phyloP scores from a whole-genome alignment of 2,113 vertebrate genomes.

The Pao palembangensis region DNA sequence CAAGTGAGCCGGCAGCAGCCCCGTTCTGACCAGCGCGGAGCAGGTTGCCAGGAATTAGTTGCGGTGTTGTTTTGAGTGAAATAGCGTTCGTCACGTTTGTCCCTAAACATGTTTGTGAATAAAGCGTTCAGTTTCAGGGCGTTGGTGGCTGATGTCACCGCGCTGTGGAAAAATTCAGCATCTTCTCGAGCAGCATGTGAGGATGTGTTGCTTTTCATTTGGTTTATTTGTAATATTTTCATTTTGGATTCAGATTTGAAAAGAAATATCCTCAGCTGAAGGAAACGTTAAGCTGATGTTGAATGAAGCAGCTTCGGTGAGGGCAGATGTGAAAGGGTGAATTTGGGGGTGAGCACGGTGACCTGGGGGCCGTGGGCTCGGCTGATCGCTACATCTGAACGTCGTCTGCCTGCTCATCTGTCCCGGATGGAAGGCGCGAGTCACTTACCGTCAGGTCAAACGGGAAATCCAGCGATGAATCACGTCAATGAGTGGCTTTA shows the following conservation, averaged over 20 bases:
- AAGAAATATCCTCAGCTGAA: too few species aligned
- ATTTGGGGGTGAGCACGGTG: too few species aligned
- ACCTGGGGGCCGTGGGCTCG: not conserved
- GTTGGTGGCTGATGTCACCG: not conserved
- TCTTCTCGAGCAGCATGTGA: too few species aligned
- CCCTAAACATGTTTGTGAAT: not conserved
- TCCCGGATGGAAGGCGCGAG: slow-evolving; percentile 16
- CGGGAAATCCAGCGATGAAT: slow-evolving; percentile 66
- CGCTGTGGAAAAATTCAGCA: not conserved
- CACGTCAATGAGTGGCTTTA: slow-evolving; percentile 48
- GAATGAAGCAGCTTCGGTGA: too few species aligned
- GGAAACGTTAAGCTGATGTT: too few species aligned
- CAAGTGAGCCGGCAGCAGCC: not conserved
- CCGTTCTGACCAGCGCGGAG: too few species aligned
- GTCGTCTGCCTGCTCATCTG: not conserved
- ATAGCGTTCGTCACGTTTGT: not conserved
- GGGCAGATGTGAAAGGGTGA: too few species aligned
- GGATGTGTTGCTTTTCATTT: too few species aligned
- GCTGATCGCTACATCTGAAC: slow-evolving; percentile 8
- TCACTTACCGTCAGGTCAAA: slow-evolving; percentile 54
- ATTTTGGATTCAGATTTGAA: too few species aligned
- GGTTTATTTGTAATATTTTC: too few species aligned
- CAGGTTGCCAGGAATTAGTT: not conserved
- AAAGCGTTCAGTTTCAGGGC: not conserved
- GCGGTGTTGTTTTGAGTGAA: not conserved